phyloP scores from a whole-genome alignment of 2,113 vertebrate genomes.

The Chrysochloris asiatica region DNA sequence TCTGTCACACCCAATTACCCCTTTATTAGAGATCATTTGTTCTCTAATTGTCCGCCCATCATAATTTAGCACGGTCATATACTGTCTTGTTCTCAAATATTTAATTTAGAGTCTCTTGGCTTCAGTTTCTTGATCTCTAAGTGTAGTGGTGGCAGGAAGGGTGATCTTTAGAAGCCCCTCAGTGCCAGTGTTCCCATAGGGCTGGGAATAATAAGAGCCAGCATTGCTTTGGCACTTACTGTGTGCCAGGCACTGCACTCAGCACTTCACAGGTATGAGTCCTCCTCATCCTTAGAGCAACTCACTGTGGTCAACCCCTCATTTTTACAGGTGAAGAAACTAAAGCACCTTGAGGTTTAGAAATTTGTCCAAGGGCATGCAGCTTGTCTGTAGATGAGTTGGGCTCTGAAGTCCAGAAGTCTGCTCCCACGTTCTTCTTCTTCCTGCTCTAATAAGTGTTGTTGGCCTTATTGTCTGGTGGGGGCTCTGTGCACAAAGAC shows the following conservation, averaged over 20 bases:
- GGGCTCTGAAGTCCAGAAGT: neutral
- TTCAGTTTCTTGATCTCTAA: constrained; percentile 40
- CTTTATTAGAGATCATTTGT: constrained; percentile 8
- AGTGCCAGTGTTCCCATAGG: rapidly evolving
- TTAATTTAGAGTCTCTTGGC: constrained; percentile 16
- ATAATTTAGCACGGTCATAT: neutral
- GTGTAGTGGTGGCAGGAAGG: neutral
- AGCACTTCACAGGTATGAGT: rapidly evolving
- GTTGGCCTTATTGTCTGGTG: neutral
- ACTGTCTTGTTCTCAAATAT: neutral
- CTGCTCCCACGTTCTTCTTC: neutral
- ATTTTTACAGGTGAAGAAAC: neutral
- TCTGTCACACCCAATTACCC: constrained; percentile 49
- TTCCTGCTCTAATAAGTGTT: neutral
- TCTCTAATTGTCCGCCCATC: constrained; percentile 20
- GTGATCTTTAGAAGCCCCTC: neutral
- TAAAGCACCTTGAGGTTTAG: neutral
- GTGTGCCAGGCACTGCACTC: rapidly evolving
- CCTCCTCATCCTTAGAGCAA: rapidly evolving
- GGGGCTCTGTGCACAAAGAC: neutral
- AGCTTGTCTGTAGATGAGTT: neutral
- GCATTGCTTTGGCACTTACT: neutral
- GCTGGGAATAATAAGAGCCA: too few species aligned
- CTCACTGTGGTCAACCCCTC: too few species aligned
- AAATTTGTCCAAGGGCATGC: neutral